Conservation (phyloP, 2,888 invertebrate genomes). For the Rhodophaea formosa region DNA sequence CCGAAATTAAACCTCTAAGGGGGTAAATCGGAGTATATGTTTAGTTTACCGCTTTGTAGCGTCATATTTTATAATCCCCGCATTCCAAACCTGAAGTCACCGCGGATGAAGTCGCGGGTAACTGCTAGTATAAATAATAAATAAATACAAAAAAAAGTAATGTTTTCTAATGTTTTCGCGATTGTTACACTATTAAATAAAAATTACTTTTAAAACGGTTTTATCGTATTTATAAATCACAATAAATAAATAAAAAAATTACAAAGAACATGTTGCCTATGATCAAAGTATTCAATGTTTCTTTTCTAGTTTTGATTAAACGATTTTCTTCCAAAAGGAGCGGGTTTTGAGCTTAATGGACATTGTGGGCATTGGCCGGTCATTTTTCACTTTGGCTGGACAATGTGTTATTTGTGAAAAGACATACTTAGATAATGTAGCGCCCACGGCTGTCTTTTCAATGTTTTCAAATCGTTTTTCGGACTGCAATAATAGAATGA, state of each 20-base stretch:
- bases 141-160: too few species aligned
- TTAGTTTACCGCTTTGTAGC: too few species aligned
- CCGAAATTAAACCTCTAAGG: too few species aligned
- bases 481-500: neutral
- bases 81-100: too few species aligned
- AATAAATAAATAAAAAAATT: neutral
- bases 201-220: too few species aligned
- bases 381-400: neutral
- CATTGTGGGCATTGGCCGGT: neutral
- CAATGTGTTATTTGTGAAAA: slow-evolving; percentile 7
- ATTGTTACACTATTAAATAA: too few species aligned
- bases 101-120: too few species aligned
- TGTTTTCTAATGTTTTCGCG: too few species aligned
- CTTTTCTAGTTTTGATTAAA: slow-evolving; percentile 1
- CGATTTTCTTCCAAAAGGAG: neutral
- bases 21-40: too few species aligned
- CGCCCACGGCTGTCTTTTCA: neutral
- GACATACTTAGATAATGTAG: neutral
- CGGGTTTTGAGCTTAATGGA: neutral
- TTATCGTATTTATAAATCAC: too few species aligned
- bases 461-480: neutral
- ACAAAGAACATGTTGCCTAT: neutral
- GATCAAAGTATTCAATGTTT: neutral
- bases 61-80: too few species aligned
- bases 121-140: too few species aligned